These are phyloP conservation scores for Sminthurides bifidus DNA, from an alignment of 1,140 invertebrate species.

Conservation along the genomic window DNA sequence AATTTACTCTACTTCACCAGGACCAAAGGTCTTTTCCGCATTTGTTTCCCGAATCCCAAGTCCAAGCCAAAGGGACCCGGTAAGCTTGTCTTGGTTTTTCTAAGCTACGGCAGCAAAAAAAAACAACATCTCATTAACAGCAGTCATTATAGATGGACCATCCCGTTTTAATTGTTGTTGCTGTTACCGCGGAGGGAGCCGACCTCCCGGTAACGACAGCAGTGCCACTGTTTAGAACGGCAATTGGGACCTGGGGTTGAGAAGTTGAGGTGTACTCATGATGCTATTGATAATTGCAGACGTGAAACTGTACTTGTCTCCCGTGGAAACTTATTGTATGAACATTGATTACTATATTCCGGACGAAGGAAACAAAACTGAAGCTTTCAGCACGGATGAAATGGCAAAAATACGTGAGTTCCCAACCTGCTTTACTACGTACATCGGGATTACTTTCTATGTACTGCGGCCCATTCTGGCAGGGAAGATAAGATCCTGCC, in stretches of 20 bases:
- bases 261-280: constrained; percentile 7
- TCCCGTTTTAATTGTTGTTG: too few species aligned
- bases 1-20: constrained; percentile 54
- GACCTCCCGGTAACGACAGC: too few species aligned
- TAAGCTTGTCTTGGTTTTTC: too few species aligned
- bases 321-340: constrained; percentile 85
- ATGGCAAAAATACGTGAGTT: constrained; percentile 70
- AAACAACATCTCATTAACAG: too few species aligned
- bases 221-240: too few species aligned
- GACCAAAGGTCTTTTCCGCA: constrained; percentile 76
- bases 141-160: too few species aligned
- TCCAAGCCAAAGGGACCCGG: background rate
- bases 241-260: constrained; percentile 73
- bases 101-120: too few species aligned
- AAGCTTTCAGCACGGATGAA: constrained; percentile 64
- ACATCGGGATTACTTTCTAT: too few species aligned
- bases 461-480: too few species aligned
- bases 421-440: background rate
- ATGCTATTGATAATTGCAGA: background rate
- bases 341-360: constrained; percentile 89
- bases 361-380: constrained; percentile 67
- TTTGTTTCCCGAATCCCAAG: constrained; percentile 57
- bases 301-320: constrained; percentile 77
- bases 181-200: too few species aligned
- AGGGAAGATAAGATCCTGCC: too few species aligned